Evolutionary conservation across 2,888 invertebrate species (phyloP), one percentile per base, ranked within the genome.

Genomic region (Hyles lineata): DNA sequence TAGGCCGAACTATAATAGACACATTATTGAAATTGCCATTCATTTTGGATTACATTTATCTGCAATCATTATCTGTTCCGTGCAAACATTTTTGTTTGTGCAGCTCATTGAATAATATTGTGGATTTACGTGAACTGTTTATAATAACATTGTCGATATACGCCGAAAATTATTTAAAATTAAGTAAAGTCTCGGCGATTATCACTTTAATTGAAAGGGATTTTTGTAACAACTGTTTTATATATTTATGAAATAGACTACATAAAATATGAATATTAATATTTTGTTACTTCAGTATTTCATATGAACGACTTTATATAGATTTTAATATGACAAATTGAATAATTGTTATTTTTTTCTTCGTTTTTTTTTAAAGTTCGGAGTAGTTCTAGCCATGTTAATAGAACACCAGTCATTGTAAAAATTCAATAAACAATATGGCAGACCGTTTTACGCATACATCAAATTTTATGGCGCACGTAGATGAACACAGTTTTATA

Each of bases 31-130:
- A 63, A 55, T 55, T n/a, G 55, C 21, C 63, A 23, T n/a, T n/a
- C 32, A 72, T 72, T 60, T 29, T 43, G 25, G 60, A 61, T 72
- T 55, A 72, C 61, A 32, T 60, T 23, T 58, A 74, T 71, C 73
- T 67, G 70, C 71, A 72, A 21, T 63, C 21, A 63, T 43, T 63
- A 63, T 63, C 63, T 63, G 21, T 8, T 32, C 9, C 6, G 63
- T 63, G 63, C 35, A 63, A 63, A 63, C 11, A 63, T 63, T 63
- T 62, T 63, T 63, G 75, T 75, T 70, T 71, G 71, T 35, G 61
- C 71, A 71, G 32, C 74, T 71, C 59, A 67, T 23, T 50, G 67
- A 9, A 63, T 43, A 15, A 35, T 43, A 67, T 17, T 50, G 50
- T 21, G 43, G 50, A 7, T 67, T 50, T 50, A 67, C 21, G n/a